Conservation (phyloP, 37 sponge, comb jelly and placozoan species). For the Geodia barretti region DNA sequence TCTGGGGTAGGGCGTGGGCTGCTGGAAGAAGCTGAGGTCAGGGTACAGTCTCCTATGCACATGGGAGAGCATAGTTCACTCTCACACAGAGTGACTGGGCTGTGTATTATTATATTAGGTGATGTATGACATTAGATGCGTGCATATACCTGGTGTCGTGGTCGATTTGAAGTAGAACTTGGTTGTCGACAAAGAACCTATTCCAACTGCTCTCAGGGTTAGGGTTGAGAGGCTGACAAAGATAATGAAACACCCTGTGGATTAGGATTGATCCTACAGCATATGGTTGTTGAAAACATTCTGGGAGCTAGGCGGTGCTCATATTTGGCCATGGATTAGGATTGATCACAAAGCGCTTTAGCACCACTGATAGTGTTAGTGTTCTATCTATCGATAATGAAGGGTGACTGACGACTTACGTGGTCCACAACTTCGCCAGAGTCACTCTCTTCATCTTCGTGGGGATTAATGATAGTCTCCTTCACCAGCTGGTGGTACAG, state of each 20-base stretch:
- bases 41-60: conserved; percentile 76
- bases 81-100: not conserved
- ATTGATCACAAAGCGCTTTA: no score
- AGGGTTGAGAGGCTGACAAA: conserved; percentile 80
- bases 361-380: no score
- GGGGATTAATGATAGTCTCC: conserved; percentile 72
- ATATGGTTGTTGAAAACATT: no score
- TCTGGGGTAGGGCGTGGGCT: conserved; percentile 79
- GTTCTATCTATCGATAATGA: no score
- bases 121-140: not conserved
- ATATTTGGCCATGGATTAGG: no score
- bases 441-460: conserved; percentile 26
- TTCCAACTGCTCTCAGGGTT: conserved; percentile 84
- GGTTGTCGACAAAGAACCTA: conserved; percentile 89
- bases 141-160: conserved; percentile 68
- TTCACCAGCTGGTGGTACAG: conserved; percentile 62
- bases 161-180: conserved; percentile 89
- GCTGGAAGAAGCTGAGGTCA: conserved; percentile 95
- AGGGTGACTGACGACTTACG: no score
- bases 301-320: no score
- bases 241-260: no score
- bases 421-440: conserved; percentile 59
- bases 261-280: no score
- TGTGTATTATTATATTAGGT: no score
- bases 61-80: no score